Conservation (phyloP, 1,140 invertebrate genomes). For the Teleopsis dalmanni region DNA sequence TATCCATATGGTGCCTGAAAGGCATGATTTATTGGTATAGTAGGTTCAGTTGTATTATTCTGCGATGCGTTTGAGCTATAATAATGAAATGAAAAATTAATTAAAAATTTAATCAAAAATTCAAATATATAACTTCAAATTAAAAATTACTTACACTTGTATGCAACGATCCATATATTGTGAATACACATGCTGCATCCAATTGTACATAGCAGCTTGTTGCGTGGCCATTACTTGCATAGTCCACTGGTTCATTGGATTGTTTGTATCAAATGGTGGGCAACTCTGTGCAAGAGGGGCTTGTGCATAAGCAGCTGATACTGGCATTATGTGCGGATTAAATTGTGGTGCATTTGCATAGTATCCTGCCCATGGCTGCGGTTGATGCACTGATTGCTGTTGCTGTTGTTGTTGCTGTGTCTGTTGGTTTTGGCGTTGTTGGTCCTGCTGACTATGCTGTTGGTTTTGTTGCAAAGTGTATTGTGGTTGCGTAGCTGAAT, state of each 20-base stretch:
- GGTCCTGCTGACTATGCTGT: too few species aligned
- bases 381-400: too few species aligned
- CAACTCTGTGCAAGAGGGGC: neutral
- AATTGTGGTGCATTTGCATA: too few species aligned
- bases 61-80: too few species aligned
- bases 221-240: slow-evolving; percentile 36
- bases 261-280: slow-evolving; percentile 7
- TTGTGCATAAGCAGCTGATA: slow-evolving; percentile 4
- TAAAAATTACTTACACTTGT: slow-evolving; percentile 60
- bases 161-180: slow-evolving; percentile 80
- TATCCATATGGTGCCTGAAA: too few species aligned
- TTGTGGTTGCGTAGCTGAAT: slow-evolving; percentile 5
- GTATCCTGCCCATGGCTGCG: slow-evolving; percentile 2
- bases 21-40: too few species aligned
- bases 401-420: slow-evolving; percentile 13
- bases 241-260: slow-evolving; percentile 6
- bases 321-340: slow-evolving; percentile 1
- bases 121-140: too few species aligned
- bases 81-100: too few species aligned
- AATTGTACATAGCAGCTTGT: slow-evolving; percentile 52
- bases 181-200: slow-evolving; percentile 78
- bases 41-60: neutral
- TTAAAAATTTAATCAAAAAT: too few species aligned
- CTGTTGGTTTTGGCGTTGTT: neutral
- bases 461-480: neutral